These are phyloP conservation scores for Podargus strigoides DNA, from an alignment of 2,797 vertebrate genomes.

Conservation along the genomic window DNA sequence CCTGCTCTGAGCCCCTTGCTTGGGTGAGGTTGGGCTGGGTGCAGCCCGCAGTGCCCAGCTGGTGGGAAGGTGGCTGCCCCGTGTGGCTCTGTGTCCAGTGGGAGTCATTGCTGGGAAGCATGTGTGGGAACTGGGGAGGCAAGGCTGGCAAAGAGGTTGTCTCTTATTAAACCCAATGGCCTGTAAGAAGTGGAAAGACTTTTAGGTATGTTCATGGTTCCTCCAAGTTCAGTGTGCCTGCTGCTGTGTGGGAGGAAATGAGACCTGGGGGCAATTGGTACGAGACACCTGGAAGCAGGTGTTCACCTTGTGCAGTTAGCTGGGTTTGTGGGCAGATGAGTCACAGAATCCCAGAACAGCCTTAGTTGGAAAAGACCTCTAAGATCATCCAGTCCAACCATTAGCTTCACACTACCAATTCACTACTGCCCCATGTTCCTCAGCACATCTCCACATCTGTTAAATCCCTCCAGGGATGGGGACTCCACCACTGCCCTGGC, in stretches of 20 bases:
- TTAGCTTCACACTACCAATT: too few species aligned
- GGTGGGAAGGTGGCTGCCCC: fast-evolving
- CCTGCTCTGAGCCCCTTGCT: fast-evolving
- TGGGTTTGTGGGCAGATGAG: fast-evolving
- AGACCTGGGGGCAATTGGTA: fast-evolving
- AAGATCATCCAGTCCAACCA: too few species aligned
- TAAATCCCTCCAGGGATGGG: too few species aligned
- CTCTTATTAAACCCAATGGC: fast-evolving
- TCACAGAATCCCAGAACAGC: too few species aligned
- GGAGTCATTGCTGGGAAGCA: fast-evolving
- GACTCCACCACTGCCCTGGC: too few species aligned
- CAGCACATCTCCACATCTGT: too few species aligned
- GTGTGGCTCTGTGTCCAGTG: fast-evolving
- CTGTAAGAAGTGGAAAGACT: not conserved
- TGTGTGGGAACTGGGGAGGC: fast-evolving
- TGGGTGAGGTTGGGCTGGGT: too few species aligned
- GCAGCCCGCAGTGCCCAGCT: fast-evolving
- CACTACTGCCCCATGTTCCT: too few species aligned
- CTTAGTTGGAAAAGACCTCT: too few species aligned
- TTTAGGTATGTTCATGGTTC: fast-evolving
- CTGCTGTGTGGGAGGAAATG: fast-evolving
- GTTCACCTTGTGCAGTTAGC: fast-evolving
- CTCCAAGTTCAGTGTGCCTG: fast-evolving
- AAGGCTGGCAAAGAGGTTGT: fast-evolving
- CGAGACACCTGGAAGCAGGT: not conserved